Conservation (phyloP, 2,888 invertebrate genomes). For the Uropetala carovei region DNA sequence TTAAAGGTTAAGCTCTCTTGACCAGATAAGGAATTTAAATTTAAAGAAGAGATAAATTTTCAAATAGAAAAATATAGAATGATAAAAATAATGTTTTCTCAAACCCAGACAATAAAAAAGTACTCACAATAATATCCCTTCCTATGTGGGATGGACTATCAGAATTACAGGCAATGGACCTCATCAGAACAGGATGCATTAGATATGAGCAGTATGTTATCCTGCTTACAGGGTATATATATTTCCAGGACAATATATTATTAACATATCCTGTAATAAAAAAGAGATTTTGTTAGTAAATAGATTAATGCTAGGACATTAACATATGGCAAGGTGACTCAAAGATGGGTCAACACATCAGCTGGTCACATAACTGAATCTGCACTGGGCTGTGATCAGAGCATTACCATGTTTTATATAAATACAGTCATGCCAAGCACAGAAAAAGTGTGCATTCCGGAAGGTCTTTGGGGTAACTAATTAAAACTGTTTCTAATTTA, state of each 20-base stretch:
- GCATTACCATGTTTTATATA: no score
- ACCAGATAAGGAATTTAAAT: slow-evolving; percentile 49
- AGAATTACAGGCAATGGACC: slow-evolving; percentile 75
- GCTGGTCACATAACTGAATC: no score
- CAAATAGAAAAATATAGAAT: slow-evolving; percentile 56
- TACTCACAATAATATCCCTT: slow-evolving; percentile 67
- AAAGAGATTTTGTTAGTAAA: not conserved
- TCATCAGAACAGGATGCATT: slow-evolving; percentile 77
- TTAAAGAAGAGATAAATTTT: not conserved
- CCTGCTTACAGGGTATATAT: slow-evolving; percentile 77
- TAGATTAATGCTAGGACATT: no score
- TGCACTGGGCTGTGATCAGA: no score
- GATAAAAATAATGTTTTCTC: no score
- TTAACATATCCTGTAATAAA: slow-evolving; percentile 74
- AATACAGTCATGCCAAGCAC: no score
- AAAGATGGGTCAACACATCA: no score
- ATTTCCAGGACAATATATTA: slow-evolving; percentile 74
- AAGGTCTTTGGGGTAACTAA: no score
- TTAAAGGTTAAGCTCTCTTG: slow-evolving; percentile 54
- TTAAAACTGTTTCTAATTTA: no score
- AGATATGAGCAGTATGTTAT: slow-evolving; percentile 78
- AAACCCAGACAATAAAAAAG: no score
- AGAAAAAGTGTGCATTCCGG: no score
- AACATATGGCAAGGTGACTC: no score
- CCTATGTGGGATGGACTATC: slow-evolving; percentile 76